phyloP scores from a whole-genome alignment of 2,113 vertebrate species.

The Peromyscus leucopus region DNA sequence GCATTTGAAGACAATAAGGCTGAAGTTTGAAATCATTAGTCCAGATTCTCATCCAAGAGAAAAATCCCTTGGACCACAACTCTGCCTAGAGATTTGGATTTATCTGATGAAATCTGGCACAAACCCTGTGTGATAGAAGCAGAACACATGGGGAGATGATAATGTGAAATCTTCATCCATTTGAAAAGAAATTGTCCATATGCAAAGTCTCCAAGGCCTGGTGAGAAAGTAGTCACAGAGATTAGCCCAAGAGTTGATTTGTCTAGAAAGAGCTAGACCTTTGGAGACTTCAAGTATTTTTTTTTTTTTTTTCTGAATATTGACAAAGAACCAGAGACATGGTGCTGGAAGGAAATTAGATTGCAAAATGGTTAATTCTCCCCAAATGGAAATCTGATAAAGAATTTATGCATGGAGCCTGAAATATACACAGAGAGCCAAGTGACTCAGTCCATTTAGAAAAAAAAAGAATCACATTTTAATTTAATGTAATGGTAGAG shows the following conservation, averaged over 20 bases:
- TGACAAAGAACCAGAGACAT: conserved; percentile 72
- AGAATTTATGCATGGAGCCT: conserved; percentile 37
- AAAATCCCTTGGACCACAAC: conserved; percentile 44
- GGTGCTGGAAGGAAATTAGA: conserved; percentile 77
- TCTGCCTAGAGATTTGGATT: conserved; percentile 69
- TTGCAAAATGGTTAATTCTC: conserved; percentile 62
- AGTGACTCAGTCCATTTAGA: conserved; percentile 70
- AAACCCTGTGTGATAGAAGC: conserved; percentile 71
- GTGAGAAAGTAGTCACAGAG: conserved; percentile 69
- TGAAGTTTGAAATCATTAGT: conserved; percentile 57
- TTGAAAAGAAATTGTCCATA: conserved; percentile 75
- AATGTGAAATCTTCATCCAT: conserved; percentile 41
- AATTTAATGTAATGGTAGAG: conserved; percentile 75
- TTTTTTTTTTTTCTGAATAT: conserved; percentile 57
- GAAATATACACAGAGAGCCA: conserved; percentile 55
- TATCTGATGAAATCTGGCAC: conserved; percentile 75
- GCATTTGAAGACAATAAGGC: neutral
- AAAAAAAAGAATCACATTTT: conserved; percentile 60
- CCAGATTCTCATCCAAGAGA: conserved; percentile 47
- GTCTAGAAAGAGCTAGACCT: conserved; percentile 54
- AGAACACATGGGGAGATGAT: conserved; percentile 37
- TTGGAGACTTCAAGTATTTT: conserved; percentile 61
- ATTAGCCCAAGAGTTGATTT: conserved; percentile 75
- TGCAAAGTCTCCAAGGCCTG: conserved; percentile 66
- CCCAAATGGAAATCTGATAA: conserved; percentile 37